phyloP scores from a whole-genome alignment of 2,113 vertebrate genomes.

The Alaudala cheleensis region DNA sequence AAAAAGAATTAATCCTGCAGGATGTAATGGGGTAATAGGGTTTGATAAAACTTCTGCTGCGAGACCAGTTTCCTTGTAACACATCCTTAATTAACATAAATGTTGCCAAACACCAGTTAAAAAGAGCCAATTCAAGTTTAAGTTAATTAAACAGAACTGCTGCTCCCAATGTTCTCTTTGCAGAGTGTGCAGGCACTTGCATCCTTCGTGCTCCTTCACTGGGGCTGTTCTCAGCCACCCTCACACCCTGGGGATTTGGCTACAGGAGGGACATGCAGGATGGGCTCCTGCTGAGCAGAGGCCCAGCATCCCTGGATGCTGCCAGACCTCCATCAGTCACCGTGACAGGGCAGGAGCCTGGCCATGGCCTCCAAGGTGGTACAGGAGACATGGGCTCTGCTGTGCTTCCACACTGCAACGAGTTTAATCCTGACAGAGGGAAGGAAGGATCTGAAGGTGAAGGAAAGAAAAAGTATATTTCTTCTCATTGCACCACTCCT shows the following conservation, averaged over 20 bases:
- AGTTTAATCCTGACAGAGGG: rapidly evolving
- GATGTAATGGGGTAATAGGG: background rate
- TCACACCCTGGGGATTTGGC: rapidly evolving
- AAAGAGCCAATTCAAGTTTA: background rate
- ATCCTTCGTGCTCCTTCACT: rapidly evolving
- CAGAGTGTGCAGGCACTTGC: rapidly evolving
- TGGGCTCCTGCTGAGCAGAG: rapidly evolving
- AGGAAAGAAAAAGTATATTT: rapidly evolving
- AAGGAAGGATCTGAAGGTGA: too few species aligned
- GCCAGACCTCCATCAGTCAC: rapidly evolving
- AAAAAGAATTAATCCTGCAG: background rate
- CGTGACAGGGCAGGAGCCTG: rapidly evolving
- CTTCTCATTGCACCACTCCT: rapidly evolving
- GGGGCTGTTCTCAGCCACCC: rapidly evolving
- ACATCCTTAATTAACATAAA: background rate
- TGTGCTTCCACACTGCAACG: background rate
- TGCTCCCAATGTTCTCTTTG: background rate
- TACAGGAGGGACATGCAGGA: rapidly evolving
- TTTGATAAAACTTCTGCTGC: slow-evolving; percentile 3
- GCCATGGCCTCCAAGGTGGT: rapidly evolving
- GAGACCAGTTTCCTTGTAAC: background rate
- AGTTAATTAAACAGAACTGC: background rate
- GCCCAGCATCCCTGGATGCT: rapidly evolving
- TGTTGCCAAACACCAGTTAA: background rate
- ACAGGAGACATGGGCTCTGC: rapidly evolving